Evolutionary conservation across 2,113 vertebrate species (phyloP).

Genomic region (Gracilinanus agilis): DNA sequence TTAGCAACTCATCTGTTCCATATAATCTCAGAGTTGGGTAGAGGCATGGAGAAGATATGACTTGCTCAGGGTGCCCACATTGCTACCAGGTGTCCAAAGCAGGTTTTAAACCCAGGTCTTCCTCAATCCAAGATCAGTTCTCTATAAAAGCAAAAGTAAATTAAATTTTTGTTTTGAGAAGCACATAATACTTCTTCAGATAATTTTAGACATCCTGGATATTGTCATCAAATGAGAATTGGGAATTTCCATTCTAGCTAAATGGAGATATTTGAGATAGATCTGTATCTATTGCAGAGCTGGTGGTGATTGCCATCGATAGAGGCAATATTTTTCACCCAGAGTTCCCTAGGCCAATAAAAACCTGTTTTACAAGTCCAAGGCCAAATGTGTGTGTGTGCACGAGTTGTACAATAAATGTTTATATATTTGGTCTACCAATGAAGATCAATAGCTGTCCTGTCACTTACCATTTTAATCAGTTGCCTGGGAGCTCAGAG

Average conservation of each 20-base stretch:
- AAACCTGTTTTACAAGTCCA: background rate
- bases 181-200: background rate
- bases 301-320: background rate
- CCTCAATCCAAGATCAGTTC: background rate
- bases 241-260: background rate
- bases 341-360: background rate
- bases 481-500: background rate
- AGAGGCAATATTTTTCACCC: background rate
- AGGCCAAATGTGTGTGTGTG: no score
- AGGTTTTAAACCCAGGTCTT: background rate
- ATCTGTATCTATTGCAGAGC: background rate
- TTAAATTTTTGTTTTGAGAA: background rate
- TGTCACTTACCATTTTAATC: background rate
- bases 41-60: background rate
- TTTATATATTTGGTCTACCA: background rate
- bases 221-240: background rate
- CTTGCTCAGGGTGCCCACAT: background rate
- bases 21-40: background rate
- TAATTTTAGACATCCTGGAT: background rate
- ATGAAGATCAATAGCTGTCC: background rate
- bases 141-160: background rate
- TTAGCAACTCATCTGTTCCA: background rate
- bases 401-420: background rate
- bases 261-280: background rate
- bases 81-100: background rate